These are phyloP conservation scores for Lycia hirtaria DNA, from an alignment of 2,888 invertebrate genomes.

Conservation along the genomic window DNA sequence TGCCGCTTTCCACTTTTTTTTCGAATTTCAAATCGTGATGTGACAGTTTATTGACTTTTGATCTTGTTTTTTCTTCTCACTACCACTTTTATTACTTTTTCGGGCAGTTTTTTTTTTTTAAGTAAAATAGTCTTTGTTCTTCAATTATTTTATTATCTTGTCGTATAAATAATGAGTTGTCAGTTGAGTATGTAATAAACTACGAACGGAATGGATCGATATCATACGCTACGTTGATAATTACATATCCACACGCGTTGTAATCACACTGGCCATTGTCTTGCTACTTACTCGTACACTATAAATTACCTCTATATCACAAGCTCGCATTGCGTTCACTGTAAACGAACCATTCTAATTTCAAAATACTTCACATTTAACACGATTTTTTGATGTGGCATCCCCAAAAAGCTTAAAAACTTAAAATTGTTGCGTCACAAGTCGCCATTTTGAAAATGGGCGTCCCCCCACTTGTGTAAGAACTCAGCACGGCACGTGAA, in stretches of 20 bases:
- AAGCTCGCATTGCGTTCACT: neutral
- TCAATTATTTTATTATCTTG: constrained; percentile 4
- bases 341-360: neutral
- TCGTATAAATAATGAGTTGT: constrained; percentile 5
- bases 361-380: neutral
- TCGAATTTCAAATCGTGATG: constrained; percentile 30
- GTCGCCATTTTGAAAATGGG: constrained; percentile 77
- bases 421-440: constrained; percentile 38
- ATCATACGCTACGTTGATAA: constrained; percentile 4
- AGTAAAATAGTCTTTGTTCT: constrained; percentile 9
- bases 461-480: constrained; percentile 51
- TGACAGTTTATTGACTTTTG: constrained; percentile 4
- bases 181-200: constrained; percentile 11
- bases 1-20: constrained; percentile 63
- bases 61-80: neutral
- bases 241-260: neutral
- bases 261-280: constrained; percentile 10
- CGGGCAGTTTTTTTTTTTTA: neutral
- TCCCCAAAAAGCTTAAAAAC: neutral
- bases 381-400: constrained; percentile 1
- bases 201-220: constrained; percentile 5
- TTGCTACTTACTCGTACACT: neutral
- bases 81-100: neutral
- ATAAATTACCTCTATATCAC: constrained; percentile 10
- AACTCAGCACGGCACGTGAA: constrained; percentile 25